Evolutionary conservation across 2,888 invertebrate species (phyloP), one percentile per base, ranked within the genome.

Genomic region (Chrysomela aeneicollis): DNA sequence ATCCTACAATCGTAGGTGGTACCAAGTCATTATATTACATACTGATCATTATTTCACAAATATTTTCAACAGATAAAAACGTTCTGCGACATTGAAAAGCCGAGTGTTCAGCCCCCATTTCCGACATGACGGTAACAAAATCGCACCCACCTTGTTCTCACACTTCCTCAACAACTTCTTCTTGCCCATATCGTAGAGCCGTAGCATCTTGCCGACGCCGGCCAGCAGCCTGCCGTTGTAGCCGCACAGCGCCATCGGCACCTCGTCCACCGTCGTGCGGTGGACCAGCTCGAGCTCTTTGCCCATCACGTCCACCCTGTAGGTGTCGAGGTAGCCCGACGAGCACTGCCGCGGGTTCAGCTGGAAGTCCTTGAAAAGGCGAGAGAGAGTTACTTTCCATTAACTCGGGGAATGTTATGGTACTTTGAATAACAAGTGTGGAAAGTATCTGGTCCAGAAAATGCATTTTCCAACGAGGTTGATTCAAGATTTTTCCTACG

Each of bases 141-240:
- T 26, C 6, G 4, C n/a, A 15, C n/a, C 74, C 77, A 86, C 90
- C 85, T 92, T 93, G 79, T 99, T 99, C 84, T 99, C 99, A 84
- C 98, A 98, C 85, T 99, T 99, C 59, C 98, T 87, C 51, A 99
- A 83, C 63, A 99, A 84, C 82, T 99, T 99, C 82, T 98, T 94
- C 82, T 95, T 95, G 63, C 99, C 99, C 77, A 98, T 88, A 79
- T 99, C 98, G 80, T 99, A 99, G 37, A 99, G 87, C 59, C 98
- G 85, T 21, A 99, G 84, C 86, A 94, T 92, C 67, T 92, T 89
- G 0, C 98, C 99, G 12, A 98, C 93, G 0, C 98, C 98, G 0
- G 95, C 94, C 22, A 99, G 82, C 0, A 97, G 88, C 68, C 93
- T 87, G 0, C 98, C 98, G 78, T 97, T 96, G 80, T 97, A 97